Evolutionary conservation across 1,140 invertebrate genomes (phyloP), one percentile per base, ranked within the genome.

Genomic region (Pseudomyrmex flavicornis): DNA sequence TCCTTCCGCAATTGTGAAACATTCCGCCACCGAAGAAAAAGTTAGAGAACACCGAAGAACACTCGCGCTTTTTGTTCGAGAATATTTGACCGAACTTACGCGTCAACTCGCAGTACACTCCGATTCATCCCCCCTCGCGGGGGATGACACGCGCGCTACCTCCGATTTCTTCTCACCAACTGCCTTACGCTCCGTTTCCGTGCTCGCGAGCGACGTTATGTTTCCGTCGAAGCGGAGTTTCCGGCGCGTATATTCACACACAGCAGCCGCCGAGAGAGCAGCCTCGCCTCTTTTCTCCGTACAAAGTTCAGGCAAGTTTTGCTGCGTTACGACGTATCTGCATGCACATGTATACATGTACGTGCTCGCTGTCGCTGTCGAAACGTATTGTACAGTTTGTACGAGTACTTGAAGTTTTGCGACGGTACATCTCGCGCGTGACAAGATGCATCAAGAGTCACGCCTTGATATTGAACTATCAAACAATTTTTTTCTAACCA

Each of bases 331-430:
- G 76, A 86, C 77, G 54, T 80, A 74, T 87, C 75, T 68, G 76
- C 65, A 20, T 26, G 15, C 50, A 50, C 59, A 26, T 56, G 58
- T 61, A 58, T 68, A 20, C 15, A 26, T 72, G 48, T 65, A 56
- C 77, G 46, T 61, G 35, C 73, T 73, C 77, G 54, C 26, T 61
- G 68, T 85, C 80, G 72, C 83, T 86, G 83, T 86, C 83, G 89
- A 90, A 91, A 91, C 76, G 82, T 88, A 82, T 83, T 89, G 87
- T 89, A 84, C 87, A 90, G 88, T 93, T 93, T 93, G 89, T 90
- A 91, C 89, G 92, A 91, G 86, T 90, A 90, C 86, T 69, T 82
- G 75, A 92, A 93, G 84, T 92, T 93, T 92, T 82, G 82, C 90
- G 73, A 84, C 82, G 84, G 68, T 59, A 75, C 68, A 70, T 75